Evolutionary conservation across 2,888 invertebrate genomes (phyloP), one percentile per base, ranked within the genome.

Genomic region (Lampropteryx suffumata): DNA sequence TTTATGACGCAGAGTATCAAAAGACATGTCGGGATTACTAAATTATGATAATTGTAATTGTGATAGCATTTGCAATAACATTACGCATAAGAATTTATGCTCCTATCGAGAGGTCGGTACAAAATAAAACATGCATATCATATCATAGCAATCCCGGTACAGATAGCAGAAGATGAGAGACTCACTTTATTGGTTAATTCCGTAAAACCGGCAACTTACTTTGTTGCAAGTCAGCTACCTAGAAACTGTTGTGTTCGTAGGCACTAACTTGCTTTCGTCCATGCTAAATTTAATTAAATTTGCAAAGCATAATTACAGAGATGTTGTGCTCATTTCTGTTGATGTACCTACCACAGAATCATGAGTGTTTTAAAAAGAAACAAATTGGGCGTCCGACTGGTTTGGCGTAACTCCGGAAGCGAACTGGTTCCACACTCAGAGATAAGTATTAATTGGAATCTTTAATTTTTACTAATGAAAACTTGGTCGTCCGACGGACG

Each of bases 321-420:
- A 32, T 27, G 24, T 27, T 37, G 32, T 28, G 29, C 26, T 8
- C 7, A 27, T 32, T 43, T 27, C 24, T 9, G 28, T 6, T 39
- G n/a, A 17, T 2, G 17, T 17, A 17, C 3, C 3, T 43, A 42
- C 34, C 57, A 51, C 45, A 35, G 55, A 48, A 57, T 48, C 54
- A 52, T 17, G 47, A 35, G 11, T 66, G 60, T 49, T 62, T 69
- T 55, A 62, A 73, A 73, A 77, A 70, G 67, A 57, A 77, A 78
- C 73, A 75, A 77, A 79, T 79, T 76, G 62, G 68, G 59, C 71
- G 68, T 62, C 61, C 53, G 66, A 83, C 82, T 69, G 79, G 84
- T 84, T 81, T 62, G 56, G 83, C 76, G 88, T 89, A 89, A 89
- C 77, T 80, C 83, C 86, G 89, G 89, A 89, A 89, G 89, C 82